Evolutionary conservation across 2,888 invertebrate species (phyloP).

Genomic region (Himalopsyche kuldschensis): DNA sequence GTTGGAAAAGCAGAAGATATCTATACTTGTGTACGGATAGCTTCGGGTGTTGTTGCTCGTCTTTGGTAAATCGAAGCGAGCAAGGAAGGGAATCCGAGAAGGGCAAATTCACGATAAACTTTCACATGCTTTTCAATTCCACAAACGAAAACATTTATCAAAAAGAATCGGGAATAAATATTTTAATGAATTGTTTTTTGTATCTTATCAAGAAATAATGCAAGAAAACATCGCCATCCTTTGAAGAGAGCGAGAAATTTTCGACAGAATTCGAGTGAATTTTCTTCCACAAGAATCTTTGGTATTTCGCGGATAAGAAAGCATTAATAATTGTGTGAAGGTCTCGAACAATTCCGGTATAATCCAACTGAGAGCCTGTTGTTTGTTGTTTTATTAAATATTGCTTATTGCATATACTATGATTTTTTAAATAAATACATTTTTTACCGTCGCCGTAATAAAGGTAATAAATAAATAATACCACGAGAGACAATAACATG

Average conservation of each 20-base stretch:
- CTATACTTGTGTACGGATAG: not conserved
- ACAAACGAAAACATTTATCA: conserved; percentile 1
- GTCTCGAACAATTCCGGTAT: too few relatives aligned
- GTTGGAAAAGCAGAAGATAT: not conserved
- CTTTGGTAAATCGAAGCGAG: not conserved
- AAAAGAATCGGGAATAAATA: not conserved
- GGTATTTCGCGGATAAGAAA: too few relatives aligned
- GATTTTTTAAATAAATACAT: too few relatives aligned
- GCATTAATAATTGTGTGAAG: too few relatives aligned
- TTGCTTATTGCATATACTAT: too few relatives aligned
- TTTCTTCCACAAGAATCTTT: not conserved
- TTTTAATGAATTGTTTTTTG: not conserved
- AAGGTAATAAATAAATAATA: too few relatives aligned
- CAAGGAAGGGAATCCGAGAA: not conserved
- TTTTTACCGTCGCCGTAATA: too few relatives aligned
- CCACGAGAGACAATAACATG: too few relatives aligned
- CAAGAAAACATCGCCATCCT: not conserved
- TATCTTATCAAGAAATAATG: not conserved
- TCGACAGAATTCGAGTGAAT: not conserved
- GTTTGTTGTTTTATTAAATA: too few relatives aligned
- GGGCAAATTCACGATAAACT: not conserved
- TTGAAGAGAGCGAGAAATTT: not conserved
- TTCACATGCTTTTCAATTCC: not conserved
- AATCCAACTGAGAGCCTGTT: too few relatives aligned
- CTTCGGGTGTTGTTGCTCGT: not conserved